Conservation (phyloP, 2,113 vertebrate genomes). For the Caloenas nicobarica region DNA sequence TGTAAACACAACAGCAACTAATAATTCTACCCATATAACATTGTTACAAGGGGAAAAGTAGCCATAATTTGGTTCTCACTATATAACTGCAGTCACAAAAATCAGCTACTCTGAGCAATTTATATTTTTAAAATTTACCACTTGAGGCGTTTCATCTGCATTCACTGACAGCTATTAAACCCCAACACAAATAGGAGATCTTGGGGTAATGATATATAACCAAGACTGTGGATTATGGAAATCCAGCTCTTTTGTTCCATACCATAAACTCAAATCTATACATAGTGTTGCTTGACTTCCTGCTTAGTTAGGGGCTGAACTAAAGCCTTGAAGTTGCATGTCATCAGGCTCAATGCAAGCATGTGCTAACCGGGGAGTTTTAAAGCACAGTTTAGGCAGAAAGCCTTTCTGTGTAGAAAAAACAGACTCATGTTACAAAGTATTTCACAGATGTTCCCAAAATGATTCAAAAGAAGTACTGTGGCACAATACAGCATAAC, state of each 20-base stretch:
- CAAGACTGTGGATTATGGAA: neutral
- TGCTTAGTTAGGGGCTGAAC: neutral
- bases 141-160: neutral
- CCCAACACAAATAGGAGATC: neutral
- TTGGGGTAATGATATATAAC: neutral
- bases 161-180: neutral
- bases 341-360: neutral
- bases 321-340: neutral
- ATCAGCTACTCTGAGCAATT: neutral
- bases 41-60: neutral
- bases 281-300: neutral
- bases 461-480: neutral
- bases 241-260: neutral
- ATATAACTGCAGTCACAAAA: neutral
- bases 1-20: neutral
- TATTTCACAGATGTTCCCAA: neutral
- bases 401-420: neutral
- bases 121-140: neutral
- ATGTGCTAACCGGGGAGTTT: neutral
- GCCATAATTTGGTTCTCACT: neutral
- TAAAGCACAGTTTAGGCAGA: neutral
- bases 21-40: neutral
- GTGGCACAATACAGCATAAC: neutral
- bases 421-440: neutral
- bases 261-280: neutral